phyloP scores from a whole-genome alignment of 2,797 vertebrate species.

The Limnodromus scolopaceus region DNA sequence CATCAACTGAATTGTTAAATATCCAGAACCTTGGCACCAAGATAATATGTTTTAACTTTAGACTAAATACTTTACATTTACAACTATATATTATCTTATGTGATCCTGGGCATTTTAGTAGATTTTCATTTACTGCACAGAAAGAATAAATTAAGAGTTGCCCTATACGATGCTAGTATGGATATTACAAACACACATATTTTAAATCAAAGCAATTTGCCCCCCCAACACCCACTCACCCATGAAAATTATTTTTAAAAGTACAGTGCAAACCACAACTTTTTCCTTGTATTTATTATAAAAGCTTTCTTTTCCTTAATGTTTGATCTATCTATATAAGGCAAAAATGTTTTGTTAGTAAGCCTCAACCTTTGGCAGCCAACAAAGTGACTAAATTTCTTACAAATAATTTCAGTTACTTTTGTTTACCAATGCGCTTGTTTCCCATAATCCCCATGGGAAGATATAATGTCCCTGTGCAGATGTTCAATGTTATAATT shows the following conservation, averaged over 20 bases:
- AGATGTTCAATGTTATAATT: slow-evolving; percentile 53
- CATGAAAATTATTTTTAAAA: slow-evolving; percentile 1
- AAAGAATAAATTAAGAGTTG: slow-evolving; percentile 33
- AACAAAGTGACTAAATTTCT: slow-evolving; percentile 56
- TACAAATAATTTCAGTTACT: slow-evolving; percentile 30
- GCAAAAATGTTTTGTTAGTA: slow-evolving; percentile 34
- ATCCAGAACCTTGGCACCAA: slow-evolving; percentile 53
- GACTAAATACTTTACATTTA: slow-evolving; percentile 3
- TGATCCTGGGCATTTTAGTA: background rate
- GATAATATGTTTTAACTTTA: slow-evolving; percentile 23
- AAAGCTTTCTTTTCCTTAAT: slow-evolving; percentile 6
- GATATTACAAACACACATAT: slow-evolving; percentile 3
- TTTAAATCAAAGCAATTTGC: background rate
- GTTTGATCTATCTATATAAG: slow-evolving; percentile 41
- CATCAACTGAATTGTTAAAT: slow-evolving; percentile 35
- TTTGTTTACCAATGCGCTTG: slow-evolving; percentile 34
- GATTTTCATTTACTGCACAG: slow-evolving; percentile 39
- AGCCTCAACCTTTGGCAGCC: slow-evolving; percentile 47
- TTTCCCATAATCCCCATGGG: slow-evolving; percentile 40
- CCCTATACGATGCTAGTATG: background rate
- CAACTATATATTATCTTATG: background rate
- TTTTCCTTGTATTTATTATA: background rate
- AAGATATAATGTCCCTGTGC: background rate
- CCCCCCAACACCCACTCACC: background rate
- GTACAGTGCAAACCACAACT: background rate